Conservation (phyloP, 1,140 invertebrate species). For the Muscidifurax raptorellus region DNA sequence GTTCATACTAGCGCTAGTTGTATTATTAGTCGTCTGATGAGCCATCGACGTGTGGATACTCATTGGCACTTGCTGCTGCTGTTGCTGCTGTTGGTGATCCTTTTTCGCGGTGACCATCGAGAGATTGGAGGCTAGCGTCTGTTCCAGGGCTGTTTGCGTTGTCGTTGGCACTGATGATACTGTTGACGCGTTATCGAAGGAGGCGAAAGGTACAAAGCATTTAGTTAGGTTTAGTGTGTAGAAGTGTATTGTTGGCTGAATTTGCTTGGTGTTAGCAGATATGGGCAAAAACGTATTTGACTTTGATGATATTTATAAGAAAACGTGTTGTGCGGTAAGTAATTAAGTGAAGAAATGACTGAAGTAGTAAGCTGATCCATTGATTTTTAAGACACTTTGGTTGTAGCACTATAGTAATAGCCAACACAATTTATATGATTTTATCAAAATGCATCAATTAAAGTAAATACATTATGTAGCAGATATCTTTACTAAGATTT, state of each 20-base stretch:
- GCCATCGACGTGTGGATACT: conserved; percentile 62
- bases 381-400: not conserved
- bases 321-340: conserved; percentile 6
- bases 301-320: not conserved
- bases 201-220: conserved; percentile 38
- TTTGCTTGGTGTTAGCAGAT: conserved; percentile 42
- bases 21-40: conserved; percentile 60
- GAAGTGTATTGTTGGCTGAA: not conserved
- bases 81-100: conserved; percentile 59
- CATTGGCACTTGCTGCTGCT: conserved; percentile 51
- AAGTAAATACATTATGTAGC: not conserved
- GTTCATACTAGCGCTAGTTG: conserved; percentile 61
- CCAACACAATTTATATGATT: not conserved
- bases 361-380: not conserved
- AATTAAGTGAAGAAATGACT: conserved; percentile 2
- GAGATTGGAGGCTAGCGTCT: conserved; percentile 57
- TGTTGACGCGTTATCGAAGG: conserved; percentile 12
- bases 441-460: not conserved
- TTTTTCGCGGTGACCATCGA: conserved; percentile 63
- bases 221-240: conserved; percentile 17
- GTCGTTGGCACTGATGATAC: conserved; percentile 65
- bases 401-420: not conserved
- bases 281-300: conserved; percentile 33
- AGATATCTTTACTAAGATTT: not conserved
- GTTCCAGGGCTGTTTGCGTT: conserved; percentile 65